Base-by-base conservation (phyloP, 2,888 invertebrate genomes). In the Drosophila melanosoma region DNA sequence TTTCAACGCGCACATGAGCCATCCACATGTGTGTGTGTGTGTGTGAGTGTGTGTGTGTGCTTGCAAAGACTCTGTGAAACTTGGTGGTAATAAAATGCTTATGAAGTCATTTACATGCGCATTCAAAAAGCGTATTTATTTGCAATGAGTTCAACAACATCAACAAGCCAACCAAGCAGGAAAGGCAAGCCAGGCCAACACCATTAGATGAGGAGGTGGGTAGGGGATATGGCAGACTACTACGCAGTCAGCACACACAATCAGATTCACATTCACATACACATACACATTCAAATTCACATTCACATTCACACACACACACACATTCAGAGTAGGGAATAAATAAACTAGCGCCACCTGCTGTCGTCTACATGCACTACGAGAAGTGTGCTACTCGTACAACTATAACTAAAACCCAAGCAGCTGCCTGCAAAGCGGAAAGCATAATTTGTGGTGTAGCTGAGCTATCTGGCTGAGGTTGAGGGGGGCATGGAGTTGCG, bases 31-130 rank as follows among this genome's bases (percentile, higher is more conserved):
- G 20, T 42, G 40, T 58, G 15, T n/a, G n/a, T 33, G 48, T 36
- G n/a, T 29, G 6, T 12, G 20, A 7, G 45, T 23, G 42, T 1
- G n/a, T 42, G 7, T 45, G 8, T 61, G 20, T 29, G n/a, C 40
- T 57, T 63, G 52, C 59, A 65, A 59, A 57, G 51, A 65, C 66
- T 79, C 52, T 58, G 63, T 57, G 64, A 53, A 60, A 70, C 73
- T 88, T 75, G 81, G 86, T 78, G 70, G 87, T 89, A 89, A 90
- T 90, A 87, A 90, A 90, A 89, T 90, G 87, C 88, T 89, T 88
- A 90, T 89, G 89, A 89, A 87, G 86, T 90, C 90, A 89, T 89
- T 89, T 89, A 89, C 89, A 87, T 89, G 89, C 88, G 86, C 89
- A 86, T 89, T 89, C 83, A 83, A 80, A 85, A 80, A 84, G 88